Conservation (phyloP, 2,888 invertebrate genomes). For the Polylopha cassiicola region DNA sequence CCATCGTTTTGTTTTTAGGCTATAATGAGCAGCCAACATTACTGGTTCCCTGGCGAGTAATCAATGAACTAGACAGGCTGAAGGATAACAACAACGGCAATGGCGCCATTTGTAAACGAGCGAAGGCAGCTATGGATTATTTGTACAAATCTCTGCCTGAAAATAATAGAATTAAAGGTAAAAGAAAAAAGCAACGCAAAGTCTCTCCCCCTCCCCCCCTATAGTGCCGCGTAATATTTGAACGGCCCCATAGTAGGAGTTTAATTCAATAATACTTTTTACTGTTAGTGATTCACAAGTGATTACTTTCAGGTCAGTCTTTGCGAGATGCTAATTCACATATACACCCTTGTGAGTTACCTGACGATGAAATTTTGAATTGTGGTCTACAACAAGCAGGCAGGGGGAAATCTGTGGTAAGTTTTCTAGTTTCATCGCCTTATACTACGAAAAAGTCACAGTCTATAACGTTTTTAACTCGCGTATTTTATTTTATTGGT, state of each 20-base stretch:
- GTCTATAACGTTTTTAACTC: too few species aligned
- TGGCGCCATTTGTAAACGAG: constrained; percentile 58
- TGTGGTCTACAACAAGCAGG: constrained; percentile 75
- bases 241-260: too few species aligned
- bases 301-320: constrained; percentile 67
- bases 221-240: too few species aligned
- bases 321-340: constrained; percentile 74
- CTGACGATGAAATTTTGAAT: constrained; percentile 78
- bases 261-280: too few species aligned
- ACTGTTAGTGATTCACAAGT: not conserved
- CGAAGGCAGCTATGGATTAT: constrained; percentile 70
- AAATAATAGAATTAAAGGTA: constrained; percentile 69
- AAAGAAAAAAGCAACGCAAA: not conserved
- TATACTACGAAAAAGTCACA: too few species aligned
- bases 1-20: constrained; percentile 37
- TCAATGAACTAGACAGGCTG: constrained; percentile 76
- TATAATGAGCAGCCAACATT: constrained; percentile 62
- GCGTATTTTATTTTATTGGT: too few species aligned
- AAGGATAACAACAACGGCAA: constrained; percentile 71
- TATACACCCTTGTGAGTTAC: constrained; percentile 69
- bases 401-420: constrained; percentile 71
- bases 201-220: too few species aligned
- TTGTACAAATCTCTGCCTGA: constrained; percentile 70
- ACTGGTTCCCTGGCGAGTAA: constrained; percentile 78
- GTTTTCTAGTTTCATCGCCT: constrained; percentile 24